Evolutionary conservation across 1,140 invertebrate genomes (phyloP).

Genomic region (Cydia strobilella): DNA sequence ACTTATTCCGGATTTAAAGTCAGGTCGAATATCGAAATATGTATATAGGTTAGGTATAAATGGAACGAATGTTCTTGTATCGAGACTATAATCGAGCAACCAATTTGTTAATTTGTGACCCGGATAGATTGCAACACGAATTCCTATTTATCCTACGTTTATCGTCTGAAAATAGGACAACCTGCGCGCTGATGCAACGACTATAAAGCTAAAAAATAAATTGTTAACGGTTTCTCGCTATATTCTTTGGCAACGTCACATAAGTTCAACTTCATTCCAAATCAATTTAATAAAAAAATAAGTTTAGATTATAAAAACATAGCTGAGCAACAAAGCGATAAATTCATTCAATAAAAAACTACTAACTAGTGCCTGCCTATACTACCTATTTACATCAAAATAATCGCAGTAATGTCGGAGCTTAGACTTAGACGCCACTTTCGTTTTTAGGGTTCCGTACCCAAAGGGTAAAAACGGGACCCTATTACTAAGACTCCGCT

Average conservation of each 20-base stretch:
- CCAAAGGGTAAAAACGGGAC: too few relatives aligned
- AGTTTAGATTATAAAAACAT: constrained; percentile 5
- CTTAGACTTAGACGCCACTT: constrained; percentile 22
- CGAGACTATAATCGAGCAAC: constrained; percentile 19
- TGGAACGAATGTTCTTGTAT: constrained; percentile 40
- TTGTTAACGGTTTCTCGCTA: constrained; percentile 28
- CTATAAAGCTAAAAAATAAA: constrained; percentile 50
- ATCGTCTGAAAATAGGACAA: constrained; percentile 42
- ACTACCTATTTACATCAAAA: not conserved
- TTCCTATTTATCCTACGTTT: constrained; percentile 34
- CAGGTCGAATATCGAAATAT: not conserved
- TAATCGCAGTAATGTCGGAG: not conserved
- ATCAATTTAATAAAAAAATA: constrained; percentile 20
- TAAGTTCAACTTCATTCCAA: not conserved
- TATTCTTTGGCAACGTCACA: constrained; percentile 21
- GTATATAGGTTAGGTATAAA: constrained; percentile 46
- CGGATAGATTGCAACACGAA: constrained; percentile 42
- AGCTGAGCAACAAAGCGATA: constrained; percentile 8
- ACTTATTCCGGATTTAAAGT: constrained; percentile 11
- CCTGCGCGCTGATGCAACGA: constrained; percentile 36
- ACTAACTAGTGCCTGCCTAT: not conserved
- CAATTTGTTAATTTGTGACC: constrained; percentile 47
- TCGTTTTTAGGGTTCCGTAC: too few relatives aligned
- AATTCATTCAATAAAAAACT: not conserved
- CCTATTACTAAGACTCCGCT: too few relatives aligned